phyloP scores from a whole-genome alignment of 2,797 vertebrate species.

The Pagetopsis macropterus region DNA sequence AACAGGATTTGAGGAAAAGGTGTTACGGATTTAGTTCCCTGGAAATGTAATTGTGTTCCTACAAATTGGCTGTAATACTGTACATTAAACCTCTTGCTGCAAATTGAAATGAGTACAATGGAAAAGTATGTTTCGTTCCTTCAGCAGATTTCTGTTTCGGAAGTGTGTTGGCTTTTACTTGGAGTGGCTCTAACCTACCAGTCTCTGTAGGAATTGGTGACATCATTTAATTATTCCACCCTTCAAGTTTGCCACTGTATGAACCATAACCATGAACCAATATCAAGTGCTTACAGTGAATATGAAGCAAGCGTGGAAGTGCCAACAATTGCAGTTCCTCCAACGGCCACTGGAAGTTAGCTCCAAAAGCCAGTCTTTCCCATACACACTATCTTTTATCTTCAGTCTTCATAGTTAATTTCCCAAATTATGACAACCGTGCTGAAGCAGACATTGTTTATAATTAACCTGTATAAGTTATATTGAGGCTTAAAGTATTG shows the following conservation, averaged over 20 bases:
- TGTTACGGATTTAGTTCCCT: constrained; percentile 40
- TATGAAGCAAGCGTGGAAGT: no score
- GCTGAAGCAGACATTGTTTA: no score
- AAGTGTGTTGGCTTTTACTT: neutral
- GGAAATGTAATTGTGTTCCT: constrained; percentile 52
- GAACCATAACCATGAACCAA: neutral
- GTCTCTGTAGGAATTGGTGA: neutral
- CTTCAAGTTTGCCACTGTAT: neutral
- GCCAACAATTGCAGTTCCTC: no score
- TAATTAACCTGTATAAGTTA: no score
- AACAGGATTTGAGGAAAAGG: constrained; percentile 53
- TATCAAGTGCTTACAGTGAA: no score
- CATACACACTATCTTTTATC: no score
- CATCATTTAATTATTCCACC: neutral
- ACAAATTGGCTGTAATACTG: constrained; percentile 43
- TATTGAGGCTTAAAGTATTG: no score
- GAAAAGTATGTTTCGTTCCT: constrained; percentile 11
- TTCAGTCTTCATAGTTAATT: no score
- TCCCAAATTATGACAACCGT: no score
- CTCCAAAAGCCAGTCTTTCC: no score
- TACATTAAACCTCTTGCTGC: constrained; percentile 41
- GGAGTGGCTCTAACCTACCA: neutral
- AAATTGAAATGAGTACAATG: constrained; percentile 45
- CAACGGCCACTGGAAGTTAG: no score
- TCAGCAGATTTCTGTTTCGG: constrained; percentile 6